These are phyloP conservation scores for Phoenicopterus ruber DNA, from an alignment of 2,113 vertebrate genomes.

Conservation along the genomic window DNA sequence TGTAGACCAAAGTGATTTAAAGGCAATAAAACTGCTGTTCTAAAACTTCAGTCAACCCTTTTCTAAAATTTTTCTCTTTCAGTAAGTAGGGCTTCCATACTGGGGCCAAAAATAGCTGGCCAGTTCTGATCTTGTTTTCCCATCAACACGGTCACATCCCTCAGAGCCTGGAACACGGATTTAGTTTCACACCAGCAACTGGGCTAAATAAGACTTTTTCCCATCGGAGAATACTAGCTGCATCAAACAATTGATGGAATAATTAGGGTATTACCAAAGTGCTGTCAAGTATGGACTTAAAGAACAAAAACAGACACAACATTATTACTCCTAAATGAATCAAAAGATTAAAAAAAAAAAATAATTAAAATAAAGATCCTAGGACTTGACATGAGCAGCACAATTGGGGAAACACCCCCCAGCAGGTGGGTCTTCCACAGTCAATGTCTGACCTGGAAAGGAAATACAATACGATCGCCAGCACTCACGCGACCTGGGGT, in stretches of 20 bases:
- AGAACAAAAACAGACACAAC: conserved; percentile 8
- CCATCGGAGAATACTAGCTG: conserved; percentile 64
- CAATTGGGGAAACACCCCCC: not conserved
- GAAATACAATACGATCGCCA: not conserved
- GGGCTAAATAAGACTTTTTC: conserved; percentile 50
- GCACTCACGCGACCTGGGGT: not conserved
- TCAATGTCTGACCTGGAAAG: not conserved
- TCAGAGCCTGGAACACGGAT: not conserved
- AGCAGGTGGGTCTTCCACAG: not conserved
- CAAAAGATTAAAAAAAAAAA: conserved; percentile 32
- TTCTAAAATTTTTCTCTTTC: not conserved
- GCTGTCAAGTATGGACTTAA: conserved; percentile 37
- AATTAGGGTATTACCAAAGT: conserved; percentile 49
- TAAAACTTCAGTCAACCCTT: not conserved
- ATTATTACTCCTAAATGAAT: conserved; percentile 17
- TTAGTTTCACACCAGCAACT: conserved; percentile 32
- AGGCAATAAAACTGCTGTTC: not conserved
- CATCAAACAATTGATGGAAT: conserved; percentile 70
- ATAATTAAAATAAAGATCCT: conserved; percentile 46
- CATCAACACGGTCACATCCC: not conserved
- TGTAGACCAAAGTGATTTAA: not conserved
- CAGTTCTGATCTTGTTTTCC: not conserved
- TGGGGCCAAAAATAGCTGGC: not conserved
- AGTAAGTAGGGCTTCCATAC: not conserved
- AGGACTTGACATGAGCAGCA: conserved; percentile 46